These are phyloP conservation scores for Julus scanicus DNA, from an alignment of 2,888 invertebrate genomes.

Conservation along the genomic window DNA sequence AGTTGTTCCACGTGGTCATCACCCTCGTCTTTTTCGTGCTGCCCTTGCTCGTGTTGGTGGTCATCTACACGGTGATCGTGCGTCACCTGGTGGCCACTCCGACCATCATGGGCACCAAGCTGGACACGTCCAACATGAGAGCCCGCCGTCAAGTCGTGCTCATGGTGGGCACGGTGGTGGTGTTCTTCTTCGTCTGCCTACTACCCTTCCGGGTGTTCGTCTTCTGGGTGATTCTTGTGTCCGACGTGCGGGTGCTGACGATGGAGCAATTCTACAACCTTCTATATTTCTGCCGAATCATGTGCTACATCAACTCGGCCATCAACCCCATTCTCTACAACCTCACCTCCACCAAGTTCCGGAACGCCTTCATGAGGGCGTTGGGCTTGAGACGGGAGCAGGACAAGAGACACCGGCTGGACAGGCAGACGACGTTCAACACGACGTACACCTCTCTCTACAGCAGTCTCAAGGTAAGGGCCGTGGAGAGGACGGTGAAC, in stretches of 20 bases:
- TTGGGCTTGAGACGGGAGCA: constrained; percentile 59
- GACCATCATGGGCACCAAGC: constrained; percentile 70
- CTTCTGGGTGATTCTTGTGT: constrained; percentile 76
- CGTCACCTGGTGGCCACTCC: constrained; percentile 85
- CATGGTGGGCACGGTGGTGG: constrained; percentile 89
- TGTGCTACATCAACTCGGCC: constrained; percentile 90
- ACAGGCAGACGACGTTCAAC: constrained; percentile 75
- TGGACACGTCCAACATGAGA: constrained; percentile 58
- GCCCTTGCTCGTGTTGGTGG: constrained; percentile 82
- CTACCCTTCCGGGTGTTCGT: constrained; percentile 89
- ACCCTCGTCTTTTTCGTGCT: constrained; percentile 86
- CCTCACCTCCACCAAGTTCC: constrained; percentile 90
- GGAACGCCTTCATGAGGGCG: constrained; percentile 73
- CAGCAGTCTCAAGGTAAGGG: constrained; percentile 56
- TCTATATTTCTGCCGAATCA: constrained; percentile 85
- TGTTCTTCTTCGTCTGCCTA: constrained; percentile 90
- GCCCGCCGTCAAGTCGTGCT: constrained; percentile 84
- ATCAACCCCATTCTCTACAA: constrained; percentile 92
- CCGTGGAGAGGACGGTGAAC: constrained; percentile 44
- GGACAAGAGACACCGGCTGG: constrained; percentile 67
- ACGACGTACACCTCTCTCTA: constrained; percentile 57
- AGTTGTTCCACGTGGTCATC: constrained; percentile 81
- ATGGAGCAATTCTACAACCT: constrained; percentile 84
- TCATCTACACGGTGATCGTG: constrained; percentile 86
- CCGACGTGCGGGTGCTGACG: constrained; percentile 69